phyloP scores from a whole-genome alignment of 2,113 vertebrate genomes.

The Ammospiza nelsoni region DNA sequence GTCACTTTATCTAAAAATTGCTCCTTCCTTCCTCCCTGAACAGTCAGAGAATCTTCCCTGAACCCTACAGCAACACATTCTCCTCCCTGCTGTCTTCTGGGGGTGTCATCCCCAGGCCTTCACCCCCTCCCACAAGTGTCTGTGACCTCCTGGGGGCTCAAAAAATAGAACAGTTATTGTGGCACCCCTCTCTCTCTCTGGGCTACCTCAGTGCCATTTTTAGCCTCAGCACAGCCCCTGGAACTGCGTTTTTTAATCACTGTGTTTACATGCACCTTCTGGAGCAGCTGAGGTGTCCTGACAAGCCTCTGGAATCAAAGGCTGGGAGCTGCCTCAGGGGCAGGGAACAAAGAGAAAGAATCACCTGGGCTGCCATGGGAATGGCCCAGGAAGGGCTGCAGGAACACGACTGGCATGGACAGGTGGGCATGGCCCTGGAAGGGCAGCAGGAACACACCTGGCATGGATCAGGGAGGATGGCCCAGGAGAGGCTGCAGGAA shows the following conservation, averaged over 20 bases:
- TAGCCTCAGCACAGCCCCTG: not conserved
- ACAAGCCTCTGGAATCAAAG: conserved; percentile 53
- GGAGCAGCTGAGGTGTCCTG: not conserved
- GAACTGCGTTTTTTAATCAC: not conserved
- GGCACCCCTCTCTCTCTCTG: not conserved
- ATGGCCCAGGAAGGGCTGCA: not conserved
- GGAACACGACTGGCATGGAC: conserved; percentile 12
- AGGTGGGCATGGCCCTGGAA: not conserved
- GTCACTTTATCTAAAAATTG: not conserved
- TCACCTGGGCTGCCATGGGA: not conserved
- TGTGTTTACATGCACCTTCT: not conserved
- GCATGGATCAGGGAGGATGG: too few relatives aligned
- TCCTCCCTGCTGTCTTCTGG: not conserved
- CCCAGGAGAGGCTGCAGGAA: too few relatives aligned
- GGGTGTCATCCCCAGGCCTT: not conserved
- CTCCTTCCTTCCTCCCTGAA: not conserved
- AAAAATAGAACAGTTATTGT: not conserved
- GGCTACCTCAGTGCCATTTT: not conserved
- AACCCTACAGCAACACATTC: not conserved
- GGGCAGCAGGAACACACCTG: too few relatives aligned
- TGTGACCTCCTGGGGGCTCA: not conserved
- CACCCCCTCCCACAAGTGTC: not conserved
- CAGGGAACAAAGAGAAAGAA: conserved; percentile 1
- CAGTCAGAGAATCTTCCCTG: not conserved
- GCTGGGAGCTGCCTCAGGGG: not conserved